phyloP scores from a whole-genome alignment of 2,113 vertebrate genomes.

The Ceyx margarethae region DNA sequence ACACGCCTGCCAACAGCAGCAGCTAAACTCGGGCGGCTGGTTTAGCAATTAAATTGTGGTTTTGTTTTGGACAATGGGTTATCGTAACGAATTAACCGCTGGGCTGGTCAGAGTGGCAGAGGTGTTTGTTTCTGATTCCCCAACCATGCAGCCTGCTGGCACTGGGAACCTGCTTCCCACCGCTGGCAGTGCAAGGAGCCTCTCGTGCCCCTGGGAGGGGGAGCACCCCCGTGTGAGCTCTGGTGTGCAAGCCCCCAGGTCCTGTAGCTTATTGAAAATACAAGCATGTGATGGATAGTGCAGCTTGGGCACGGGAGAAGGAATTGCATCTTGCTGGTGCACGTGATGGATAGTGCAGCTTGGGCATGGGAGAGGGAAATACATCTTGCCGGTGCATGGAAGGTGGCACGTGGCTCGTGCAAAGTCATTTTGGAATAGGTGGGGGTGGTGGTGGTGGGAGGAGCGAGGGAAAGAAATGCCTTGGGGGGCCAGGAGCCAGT shows the following conservation, averaged over 20 bases:
- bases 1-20: background rate
- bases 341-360: background rate
- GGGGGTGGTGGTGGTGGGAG: background rate
- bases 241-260: background rate
- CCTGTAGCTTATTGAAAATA: background rate
- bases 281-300: background rate
- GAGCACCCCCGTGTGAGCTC: background rate
- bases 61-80: slow-evolving; percentile 48
- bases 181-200: background rate
- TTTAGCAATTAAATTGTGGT: slow-evolving; percentile 39
- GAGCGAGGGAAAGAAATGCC: slow-evolving; percentile 33
- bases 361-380: background rate
- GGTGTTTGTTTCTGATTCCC: slow-evolving; percentile 21
- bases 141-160: background rate
- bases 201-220: background rate
- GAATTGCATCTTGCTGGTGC: background rate
- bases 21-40: slow-evolving; percentile 20
- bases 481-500: background rate
- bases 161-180: rapidly evolving
- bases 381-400: background rate
- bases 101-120: background rate
- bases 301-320: background rate
- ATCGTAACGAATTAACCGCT: slow-evolving; percentile 3
- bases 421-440: slow-evolving; percentile 2
- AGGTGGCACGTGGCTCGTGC: background rate